Conservation (phyloP, 2,888 invertebrate genomes). For the Melangyna quadrimaculata region DNA sequence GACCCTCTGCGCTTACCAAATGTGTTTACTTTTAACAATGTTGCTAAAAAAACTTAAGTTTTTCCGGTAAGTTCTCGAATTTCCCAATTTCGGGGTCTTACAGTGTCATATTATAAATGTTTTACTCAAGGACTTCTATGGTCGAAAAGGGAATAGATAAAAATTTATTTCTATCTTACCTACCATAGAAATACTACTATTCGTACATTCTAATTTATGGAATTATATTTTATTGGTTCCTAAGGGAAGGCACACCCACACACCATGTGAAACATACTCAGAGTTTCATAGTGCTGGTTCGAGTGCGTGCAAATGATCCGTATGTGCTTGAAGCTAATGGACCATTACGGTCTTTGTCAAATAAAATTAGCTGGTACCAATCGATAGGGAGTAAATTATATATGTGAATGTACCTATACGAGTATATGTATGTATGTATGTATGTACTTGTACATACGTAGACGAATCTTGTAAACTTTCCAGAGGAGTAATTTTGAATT, state of each 20-base stretch:
- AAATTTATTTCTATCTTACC: background rate
- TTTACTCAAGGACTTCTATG: background rate
- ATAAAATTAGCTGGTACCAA: background rate
- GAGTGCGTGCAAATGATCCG: background rate
- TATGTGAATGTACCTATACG: too few species aligned
- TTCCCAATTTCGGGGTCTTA: too few species aligned
- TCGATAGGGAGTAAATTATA: background rate
- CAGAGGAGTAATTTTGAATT: background rate
- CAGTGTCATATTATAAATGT: too few species aligned
- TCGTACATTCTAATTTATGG: too few species aligned
- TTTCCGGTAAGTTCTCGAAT: too few species aligned
- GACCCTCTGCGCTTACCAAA: too few species aligned
- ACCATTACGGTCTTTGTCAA: background rate
- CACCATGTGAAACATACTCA: background rate
- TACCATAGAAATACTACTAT: background rate
- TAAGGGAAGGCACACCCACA: background rate
- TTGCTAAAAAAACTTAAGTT: too few species aligned
- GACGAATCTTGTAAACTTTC: background rate
- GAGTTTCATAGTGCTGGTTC: background rate
- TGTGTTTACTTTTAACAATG: too few species aligned
- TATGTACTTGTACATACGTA: too few species aligned
- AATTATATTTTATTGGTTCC: constrained; percentile 1
- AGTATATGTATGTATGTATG: background rate
- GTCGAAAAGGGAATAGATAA: background rate
- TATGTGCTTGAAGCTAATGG: background rate